A percentile compares a stretch with the other conserved stretches of the same genome.
Conservation (phyloP, 2,113 vertebrate species). For the Takifugu flavidus region DNA sequence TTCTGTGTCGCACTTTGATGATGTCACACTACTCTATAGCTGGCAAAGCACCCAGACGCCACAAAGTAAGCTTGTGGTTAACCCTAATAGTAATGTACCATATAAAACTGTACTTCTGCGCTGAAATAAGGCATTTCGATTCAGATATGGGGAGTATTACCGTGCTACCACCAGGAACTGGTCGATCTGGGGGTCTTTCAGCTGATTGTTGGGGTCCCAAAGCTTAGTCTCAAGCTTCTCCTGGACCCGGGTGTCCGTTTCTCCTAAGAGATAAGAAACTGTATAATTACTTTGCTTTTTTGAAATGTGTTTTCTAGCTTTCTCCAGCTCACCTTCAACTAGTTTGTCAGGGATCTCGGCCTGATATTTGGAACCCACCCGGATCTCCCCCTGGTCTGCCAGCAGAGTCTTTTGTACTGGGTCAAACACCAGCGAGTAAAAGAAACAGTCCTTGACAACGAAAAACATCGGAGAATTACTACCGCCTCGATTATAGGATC, state of each 20-base stretch:
- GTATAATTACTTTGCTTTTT: too few species aligned
- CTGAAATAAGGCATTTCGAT: background rate
- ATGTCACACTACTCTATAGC: too few species aligned
- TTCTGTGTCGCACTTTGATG: too few species aligned
- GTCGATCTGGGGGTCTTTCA: conserved; percentile 92
- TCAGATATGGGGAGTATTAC: conserved; percentile 61
- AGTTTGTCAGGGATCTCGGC: conserved; percentile 91
- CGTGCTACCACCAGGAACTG: conserved; percentile 94
- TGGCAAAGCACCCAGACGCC: too few species aligned
- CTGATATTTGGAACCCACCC: conserved; percentile 91
- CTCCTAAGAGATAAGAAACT: conserved; percentile 61
- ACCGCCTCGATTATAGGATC: background rate
- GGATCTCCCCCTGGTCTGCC: conserved; percentile 91
- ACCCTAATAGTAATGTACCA: too few species aligned
- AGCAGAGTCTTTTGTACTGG: conserved; percentile 91
- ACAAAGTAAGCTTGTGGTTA: too few species aligned
- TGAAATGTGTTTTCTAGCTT: too few species aligned
- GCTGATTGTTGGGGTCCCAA: conserved; percentile 90
- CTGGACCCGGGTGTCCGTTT: conserved; percentile 83
- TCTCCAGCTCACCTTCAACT: conserved; percentile 74
- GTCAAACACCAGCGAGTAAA: conserved; percentile 94
- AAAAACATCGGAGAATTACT: background rate
- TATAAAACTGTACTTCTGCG: too few species aligned
- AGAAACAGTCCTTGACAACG: conserved; percentile 86
- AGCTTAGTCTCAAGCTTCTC: conserved; percentile 93